Evolutionary conservation across 2,797 vertebrate species (phyloP).

Genomic region (Spinibarbus caldwelli): DNA sequence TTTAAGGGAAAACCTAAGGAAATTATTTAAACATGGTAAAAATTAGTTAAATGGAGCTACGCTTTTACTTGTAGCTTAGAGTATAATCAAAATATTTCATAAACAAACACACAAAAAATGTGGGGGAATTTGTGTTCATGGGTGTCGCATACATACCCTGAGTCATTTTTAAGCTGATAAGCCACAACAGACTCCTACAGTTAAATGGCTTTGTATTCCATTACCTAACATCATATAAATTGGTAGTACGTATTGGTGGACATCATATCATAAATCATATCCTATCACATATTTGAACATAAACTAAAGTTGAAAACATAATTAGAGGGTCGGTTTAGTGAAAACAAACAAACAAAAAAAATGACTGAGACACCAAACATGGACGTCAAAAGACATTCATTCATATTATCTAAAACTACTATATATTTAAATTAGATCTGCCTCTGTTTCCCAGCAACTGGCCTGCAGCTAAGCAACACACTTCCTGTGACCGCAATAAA

Average conservation of each 20-base stretch:
- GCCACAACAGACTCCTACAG: background rate
- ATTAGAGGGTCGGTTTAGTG: background rate
- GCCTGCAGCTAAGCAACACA: conserved; percentile 41
- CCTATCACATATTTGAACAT: background rate
- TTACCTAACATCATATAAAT: background rate
- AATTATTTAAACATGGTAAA: background rate
- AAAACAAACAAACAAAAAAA: background rate
- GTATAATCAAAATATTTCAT: too few relatives aligned
- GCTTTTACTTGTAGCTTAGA: background rate
- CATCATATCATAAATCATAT: background rate
- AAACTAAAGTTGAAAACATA: background rate
- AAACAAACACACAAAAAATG: too few relatives aligned
- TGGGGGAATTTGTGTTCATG: background rate
- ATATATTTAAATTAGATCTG: conserved; percentile 10
- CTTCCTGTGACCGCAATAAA: conserved; percentile 18
- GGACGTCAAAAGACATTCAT: background rate
- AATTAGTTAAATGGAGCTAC: background rate
- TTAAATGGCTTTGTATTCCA: background rate
- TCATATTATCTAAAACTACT: conserved; percentile 1
- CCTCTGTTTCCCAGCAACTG: conserved; percentile 62
- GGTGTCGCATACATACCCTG: background rate
- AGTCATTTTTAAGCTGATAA: background rate
- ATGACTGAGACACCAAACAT: background rate
- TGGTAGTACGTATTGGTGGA: background rate
- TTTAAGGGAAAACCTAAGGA: too few relatives aligned